Conservation (phyloP, 2,888 invertebrate species). For the Hymenopus coronatus region DNA sequence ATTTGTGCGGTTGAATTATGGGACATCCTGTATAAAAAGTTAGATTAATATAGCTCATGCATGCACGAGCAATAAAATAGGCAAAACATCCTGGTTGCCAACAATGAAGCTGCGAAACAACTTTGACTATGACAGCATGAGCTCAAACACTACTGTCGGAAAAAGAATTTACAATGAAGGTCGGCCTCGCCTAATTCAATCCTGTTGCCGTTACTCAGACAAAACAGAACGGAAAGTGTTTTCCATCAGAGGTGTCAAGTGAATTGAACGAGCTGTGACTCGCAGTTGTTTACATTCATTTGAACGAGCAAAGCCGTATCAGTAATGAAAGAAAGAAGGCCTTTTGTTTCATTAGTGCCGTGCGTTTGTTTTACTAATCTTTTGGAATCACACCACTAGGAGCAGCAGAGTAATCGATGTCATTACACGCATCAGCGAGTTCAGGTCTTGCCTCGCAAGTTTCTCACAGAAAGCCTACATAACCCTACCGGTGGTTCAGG, state of each 20-base stretch:
- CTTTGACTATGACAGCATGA: too few relatives aligned
- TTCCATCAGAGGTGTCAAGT: background rate
- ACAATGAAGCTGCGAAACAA: too few relatives aligned
- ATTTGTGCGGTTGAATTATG: too few relatives aligned
- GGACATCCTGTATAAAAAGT: too few relatives aligned
- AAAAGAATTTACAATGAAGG: too few relatives aligned
- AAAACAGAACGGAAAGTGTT: background rate
- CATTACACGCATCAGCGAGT: background rate
- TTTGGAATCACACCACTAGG: background rate
- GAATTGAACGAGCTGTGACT: background rate
- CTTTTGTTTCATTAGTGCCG: background rate
- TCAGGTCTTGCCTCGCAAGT: background rate
- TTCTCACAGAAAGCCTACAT: background rate
- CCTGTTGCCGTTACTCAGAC: too few relatives aligned
- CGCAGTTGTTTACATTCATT: background rate
- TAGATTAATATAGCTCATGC: too few relatives aligned
- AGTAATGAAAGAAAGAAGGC: background rate
- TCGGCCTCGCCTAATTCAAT: too few relatives aligned
- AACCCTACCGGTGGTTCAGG: background rate
- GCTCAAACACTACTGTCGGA: too few relatives aligned
- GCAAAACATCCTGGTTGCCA: too few relatives aligned
- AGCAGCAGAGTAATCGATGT: background rate
- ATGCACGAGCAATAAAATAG: too few relatives aligned
- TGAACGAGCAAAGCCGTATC: background rate
- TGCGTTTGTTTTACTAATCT: background rate